A percentile compares a stretch with the other conserved stretches of the same genome.
Conservation (phyloP, 2,888 invertebrate species). For the Perdita meconis region DNA sequence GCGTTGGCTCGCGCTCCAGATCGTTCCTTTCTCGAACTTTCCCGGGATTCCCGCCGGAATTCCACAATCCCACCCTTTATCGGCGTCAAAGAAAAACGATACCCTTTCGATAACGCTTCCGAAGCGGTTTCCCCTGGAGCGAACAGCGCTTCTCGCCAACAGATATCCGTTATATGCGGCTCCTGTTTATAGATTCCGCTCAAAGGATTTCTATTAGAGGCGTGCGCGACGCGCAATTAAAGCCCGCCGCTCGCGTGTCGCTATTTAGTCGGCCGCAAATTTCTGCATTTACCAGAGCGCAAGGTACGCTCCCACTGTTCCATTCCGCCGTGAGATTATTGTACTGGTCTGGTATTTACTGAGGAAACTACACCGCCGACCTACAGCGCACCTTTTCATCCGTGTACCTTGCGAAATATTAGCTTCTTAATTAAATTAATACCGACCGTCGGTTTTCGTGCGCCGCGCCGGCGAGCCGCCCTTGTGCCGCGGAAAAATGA, state of each 20-base stretch:
- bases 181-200: slow-evolving; percentile 19
- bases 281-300: slow-evolving; percentile 37
- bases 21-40: background rate
- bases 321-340: slow-evolving; percentile 32
- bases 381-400: background rate
- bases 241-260: slow-evolving; percentile 26
- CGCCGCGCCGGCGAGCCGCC: background rate
- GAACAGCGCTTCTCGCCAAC: background rate
- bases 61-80: background rate
- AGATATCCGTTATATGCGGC: background rate
- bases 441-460: background rate
- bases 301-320: background rate
- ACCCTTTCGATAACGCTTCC: background rate
- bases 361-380: background rate
- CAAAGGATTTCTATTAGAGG: slow-evolving; percentile 34
- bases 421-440: slow-evolving; percentile 45
- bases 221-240: slow-evolving; percentile 28
- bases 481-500: slow-evolving; percentile 17
- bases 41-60: background rate
- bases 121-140: background rate
- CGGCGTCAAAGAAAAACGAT: background rate
- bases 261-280: slow-evolving; percentile 46
- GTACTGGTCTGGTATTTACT: slow-evolving; percentile 13
- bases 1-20: background rate
- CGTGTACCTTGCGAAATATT: slow-evolving; percentile 38